Percentiles rank a stretch among this genome's conserved stretches.
Conservation (phyloP, 2,888 invertebrate species). For the Synanthedon andrenaeformis region DNA sequence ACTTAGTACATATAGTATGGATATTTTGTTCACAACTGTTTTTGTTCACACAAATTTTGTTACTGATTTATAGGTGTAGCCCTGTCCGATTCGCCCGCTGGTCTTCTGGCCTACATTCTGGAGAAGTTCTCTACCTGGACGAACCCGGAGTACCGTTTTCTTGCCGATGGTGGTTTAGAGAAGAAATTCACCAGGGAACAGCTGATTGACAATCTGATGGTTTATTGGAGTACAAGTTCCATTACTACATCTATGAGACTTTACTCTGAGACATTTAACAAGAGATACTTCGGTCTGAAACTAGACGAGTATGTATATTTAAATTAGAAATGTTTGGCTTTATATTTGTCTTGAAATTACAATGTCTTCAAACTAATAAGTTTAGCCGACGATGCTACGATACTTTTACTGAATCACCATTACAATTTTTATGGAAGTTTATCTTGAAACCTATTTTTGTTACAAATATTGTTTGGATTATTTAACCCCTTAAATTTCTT, state of each 20-base stretch:
- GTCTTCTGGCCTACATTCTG: constrained; percentile 84
- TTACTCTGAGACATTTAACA: constrained; percentile 70
- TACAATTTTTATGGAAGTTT: no score
- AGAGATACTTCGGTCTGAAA: constrained; percentile 11
- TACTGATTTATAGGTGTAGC: constrained; percentile 64
- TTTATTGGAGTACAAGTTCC: constrained; percentile 79
- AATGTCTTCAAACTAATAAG: no score
- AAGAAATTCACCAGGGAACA: constrained; percentile 72
- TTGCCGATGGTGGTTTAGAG: constrained; percentile 75
- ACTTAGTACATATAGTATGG: no score
- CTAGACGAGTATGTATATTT: constrained; percentile 18
- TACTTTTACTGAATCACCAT: no score
- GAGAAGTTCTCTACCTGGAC: constrained; percentile 84
- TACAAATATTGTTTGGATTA: no score
- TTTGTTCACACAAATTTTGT: no score
- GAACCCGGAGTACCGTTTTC: constrained; percentile 32
- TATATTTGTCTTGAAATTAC: no score
- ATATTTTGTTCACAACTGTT: no score
- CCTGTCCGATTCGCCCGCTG: constrained; percentile 81
- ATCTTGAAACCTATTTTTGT: no score
- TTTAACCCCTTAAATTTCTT: no score
- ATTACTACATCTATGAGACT: constrained; percentile 76
- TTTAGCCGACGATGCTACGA: no score
- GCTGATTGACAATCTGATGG: constrained; percentile 79
- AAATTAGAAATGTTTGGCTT: background rate